Evolutionary conservation across 2,888 invertebrate species (phyloP).

Genomic region (Listrodromus nycthemerus): DNA sequence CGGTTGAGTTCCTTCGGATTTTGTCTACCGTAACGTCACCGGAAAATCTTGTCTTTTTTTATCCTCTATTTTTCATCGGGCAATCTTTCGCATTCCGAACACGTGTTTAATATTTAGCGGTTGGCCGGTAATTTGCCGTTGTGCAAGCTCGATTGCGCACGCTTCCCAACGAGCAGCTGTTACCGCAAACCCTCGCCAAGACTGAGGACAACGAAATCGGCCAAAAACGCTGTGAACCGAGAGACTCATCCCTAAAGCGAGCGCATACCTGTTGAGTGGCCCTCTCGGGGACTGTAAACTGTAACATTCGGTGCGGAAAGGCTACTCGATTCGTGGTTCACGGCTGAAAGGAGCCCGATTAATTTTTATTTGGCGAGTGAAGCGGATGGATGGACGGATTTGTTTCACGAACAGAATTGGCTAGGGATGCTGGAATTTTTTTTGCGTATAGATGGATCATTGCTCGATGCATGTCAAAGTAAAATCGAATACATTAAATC

Average conservation of each 20-base stretch:
- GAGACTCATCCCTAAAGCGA: slow-evolving; percentile 46
- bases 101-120: neutral
- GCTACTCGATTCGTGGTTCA: slow-evolving; percentile 51
- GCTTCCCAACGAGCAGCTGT: slow-evolving; percentile 4
- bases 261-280: slow-evolving; percentile 74
- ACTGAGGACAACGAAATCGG: slow-evolving; percentile 50
- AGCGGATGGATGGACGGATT: slow-evolving; percentile 6
- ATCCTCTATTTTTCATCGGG: neutral
- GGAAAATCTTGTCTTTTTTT: neutral
- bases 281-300: slow-evolving; percentile 70
- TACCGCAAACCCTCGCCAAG: slow-evolving; percentile 38
- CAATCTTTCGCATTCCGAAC: neutral
- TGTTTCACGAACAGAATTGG: neutral
- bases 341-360: slow-evolving; percentile 70
- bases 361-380: slow-evolving; percentile 68
- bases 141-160: neutral
- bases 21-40: neutral
- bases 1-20: neutral
- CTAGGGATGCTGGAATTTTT: neutral
- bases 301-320: slow-evolving; percentile 48
- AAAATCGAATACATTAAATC: neutral
- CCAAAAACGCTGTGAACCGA: slow-evolving; percentile 49
- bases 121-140: neutral
- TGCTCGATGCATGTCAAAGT: neutral
- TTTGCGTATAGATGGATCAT: neutral